Conservation (phyloP, 2,113 vertebrate species). For the Cyrtonyx montezumae region DNA sequence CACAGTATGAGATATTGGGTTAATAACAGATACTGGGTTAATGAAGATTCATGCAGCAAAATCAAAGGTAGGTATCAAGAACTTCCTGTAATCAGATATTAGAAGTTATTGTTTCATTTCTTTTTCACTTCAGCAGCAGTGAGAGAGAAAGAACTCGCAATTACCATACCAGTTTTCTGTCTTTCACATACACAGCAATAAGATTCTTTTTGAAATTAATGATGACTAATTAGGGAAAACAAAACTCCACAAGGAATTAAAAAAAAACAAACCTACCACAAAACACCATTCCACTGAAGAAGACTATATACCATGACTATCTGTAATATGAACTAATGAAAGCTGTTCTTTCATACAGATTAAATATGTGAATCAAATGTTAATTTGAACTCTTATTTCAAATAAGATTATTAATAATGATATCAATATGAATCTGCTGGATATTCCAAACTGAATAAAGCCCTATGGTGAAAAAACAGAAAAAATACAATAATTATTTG, state of each 20-base stretch:
- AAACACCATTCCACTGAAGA: neutral
- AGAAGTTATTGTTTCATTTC: neutral
- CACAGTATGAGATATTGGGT: neutral
- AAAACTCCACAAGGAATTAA: neutral
- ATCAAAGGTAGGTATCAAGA: neutral
- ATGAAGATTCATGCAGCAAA: slow-evolving; percentile 7
- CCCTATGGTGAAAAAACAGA: neutral
- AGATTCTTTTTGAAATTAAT: slow-evolving; percentile 41
- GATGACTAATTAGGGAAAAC: slow-evolving; percentile 21
- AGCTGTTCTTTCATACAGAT: neutral
- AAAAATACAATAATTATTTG: neutral
- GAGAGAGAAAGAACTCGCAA: neutral
- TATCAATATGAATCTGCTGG: neutral
- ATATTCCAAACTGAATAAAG: neutral
- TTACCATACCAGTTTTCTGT: neutral
- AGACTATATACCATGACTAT: neutral
- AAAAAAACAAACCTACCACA: neutral
- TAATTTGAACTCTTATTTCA: neutral
- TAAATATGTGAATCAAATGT: neutral
- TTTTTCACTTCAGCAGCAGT: neutral
- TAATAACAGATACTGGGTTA: neutral
- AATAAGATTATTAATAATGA: neutral
- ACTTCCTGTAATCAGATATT: neutral
- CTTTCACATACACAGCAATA: neutral
- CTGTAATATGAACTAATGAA: neutral